Evolutionary conservation across 2,888 invertebrate genomes (phyloP).

Genomic region (Sussaba pulchella): DNA sequence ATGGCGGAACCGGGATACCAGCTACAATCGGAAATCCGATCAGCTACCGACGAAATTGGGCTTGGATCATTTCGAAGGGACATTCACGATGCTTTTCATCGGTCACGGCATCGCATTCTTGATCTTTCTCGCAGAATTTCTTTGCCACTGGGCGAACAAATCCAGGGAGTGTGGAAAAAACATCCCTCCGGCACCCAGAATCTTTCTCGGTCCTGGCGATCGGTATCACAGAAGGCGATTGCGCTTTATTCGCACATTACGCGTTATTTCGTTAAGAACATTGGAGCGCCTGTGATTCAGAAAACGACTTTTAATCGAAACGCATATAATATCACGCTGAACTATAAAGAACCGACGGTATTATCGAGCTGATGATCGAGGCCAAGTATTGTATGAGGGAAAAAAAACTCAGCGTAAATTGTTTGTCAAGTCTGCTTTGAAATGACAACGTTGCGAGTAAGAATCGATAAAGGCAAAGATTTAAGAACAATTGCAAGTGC

Average conservation of each 20-base stretch:
- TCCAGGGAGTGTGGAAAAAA: no score
- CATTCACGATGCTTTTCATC: conserved; percentile 19
- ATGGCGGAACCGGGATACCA: conserved; percentile 25
- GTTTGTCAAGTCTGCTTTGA: no score
- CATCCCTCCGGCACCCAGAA: not conserved
- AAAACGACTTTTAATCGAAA: conserved; percentile 43
- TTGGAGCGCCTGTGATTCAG: not conserved
- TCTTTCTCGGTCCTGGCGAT: not conserved
- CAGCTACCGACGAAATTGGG: not conserved
- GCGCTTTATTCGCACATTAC: not conserved
- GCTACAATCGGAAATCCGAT: not conserved
- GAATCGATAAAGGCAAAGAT: not conserved
- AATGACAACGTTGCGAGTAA: not conserved
- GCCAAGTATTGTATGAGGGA: no score
- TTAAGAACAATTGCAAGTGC: not conserved
- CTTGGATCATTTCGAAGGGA: conserved; percentile 52
- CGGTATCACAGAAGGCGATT: not conserved
- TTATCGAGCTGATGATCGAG: conserved; percentile 10
- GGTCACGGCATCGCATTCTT: conserved; percentile 1
- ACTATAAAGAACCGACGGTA: conserved; percentile 24
- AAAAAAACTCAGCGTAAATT: no score
- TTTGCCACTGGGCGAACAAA: conserved; percentile 5
- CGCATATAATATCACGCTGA: not conserved
- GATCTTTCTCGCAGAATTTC: conserved; percentile 33
- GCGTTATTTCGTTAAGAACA: not conserved